Evolutionary conservation across 2,797 vertebrate genomes (phyloP).

Genomic region (Peromyscus attwateri): DNA sequence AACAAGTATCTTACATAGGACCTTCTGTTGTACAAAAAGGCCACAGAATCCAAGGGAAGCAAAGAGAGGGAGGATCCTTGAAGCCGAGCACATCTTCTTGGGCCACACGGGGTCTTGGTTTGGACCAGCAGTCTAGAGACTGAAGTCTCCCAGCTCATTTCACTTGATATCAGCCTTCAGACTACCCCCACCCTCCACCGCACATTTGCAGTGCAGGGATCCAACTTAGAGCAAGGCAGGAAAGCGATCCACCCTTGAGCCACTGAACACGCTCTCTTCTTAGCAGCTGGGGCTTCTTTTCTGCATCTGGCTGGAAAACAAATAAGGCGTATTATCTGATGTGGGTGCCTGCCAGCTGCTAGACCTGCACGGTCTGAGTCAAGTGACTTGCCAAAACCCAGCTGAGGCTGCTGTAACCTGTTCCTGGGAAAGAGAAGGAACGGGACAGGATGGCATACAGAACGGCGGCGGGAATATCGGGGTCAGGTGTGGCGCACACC

Average conservation of each 20-base stretch:
- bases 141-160: neutral
- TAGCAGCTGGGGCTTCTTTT: constrained; percentile 10
- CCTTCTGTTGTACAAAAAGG: neutral
- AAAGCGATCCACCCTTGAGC: neutral
- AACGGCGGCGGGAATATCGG: neutral
- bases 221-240: neutral
- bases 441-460: neutral
- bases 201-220: neutral
- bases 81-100: constrained; percentile 20
- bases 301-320: constrained; percentile 52
- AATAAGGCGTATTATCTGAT: constrained; percentile 46
- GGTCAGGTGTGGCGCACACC: neutral
- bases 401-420: constrained; percentile 32
- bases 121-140: neutral
- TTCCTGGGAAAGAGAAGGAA: neutral
- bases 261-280: neutral
- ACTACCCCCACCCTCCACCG: neutral
- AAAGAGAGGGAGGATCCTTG: neutral
- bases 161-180: neutral
- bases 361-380: neutral
- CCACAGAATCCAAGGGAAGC: neutral
- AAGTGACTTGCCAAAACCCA: neutral
- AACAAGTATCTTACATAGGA: neutral
- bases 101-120: neutral
- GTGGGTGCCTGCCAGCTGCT: constrained; percentile 39